Percentiles rank a stretch among this genome's conserved stretches.
Evolutionary conservation across 2,113 vertebrate species (phyloP).

Genomic region (Calyptommatus sinebrachiatus): DNA sequence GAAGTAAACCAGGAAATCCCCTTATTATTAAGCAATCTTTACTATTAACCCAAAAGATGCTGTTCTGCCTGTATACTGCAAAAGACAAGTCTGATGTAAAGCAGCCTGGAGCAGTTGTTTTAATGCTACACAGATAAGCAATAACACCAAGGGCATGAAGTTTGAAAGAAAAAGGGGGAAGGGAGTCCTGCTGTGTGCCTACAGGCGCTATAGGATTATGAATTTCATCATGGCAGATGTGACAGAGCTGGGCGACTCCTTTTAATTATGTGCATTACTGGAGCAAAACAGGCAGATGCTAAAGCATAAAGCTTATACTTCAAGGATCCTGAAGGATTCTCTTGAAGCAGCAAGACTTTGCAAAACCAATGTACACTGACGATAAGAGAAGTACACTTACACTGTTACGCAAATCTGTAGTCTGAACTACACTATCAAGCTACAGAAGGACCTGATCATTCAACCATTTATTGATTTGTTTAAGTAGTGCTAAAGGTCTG

Average conservation of each 20-base stretch:
- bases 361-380: conserved; percentile 10
- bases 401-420: not conserved
- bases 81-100: conserved; percentile 43
- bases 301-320: conserved; percentile 29
- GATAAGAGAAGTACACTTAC: not conserved
- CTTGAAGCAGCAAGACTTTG: conserved; percentile 10
- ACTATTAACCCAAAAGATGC: conserved; percentile 36
- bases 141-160: conserved; percentile 36
- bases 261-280: conserved; percentile 59
- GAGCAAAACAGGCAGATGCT: conserved; percentile 47
- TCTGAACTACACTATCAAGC: not conserved
- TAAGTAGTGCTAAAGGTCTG: not conserved
- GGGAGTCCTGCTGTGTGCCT: conserved; percentile 50
- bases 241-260: conserved; percentile 42
- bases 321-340: conserved; percentile 25
- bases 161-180: conserved; percentile 17
- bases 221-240: conserved; percentile 51
- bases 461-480: no score
- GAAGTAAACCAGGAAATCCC: conserved; percentile 6
- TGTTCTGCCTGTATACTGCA: conserved; percentile 31
- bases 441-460: no score
- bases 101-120: conserved; percentile 36
- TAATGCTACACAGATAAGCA: conserved; percentile 54
- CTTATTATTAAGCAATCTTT: conserved; percentile 27
- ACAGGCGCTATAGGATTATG: conserved; percentile 38